These are phyloP conservation scores for Leguminivora glycinivorella DNA, from an alignment of 1,140 invertebrate species.

Conservation along the genomic window DNA sequence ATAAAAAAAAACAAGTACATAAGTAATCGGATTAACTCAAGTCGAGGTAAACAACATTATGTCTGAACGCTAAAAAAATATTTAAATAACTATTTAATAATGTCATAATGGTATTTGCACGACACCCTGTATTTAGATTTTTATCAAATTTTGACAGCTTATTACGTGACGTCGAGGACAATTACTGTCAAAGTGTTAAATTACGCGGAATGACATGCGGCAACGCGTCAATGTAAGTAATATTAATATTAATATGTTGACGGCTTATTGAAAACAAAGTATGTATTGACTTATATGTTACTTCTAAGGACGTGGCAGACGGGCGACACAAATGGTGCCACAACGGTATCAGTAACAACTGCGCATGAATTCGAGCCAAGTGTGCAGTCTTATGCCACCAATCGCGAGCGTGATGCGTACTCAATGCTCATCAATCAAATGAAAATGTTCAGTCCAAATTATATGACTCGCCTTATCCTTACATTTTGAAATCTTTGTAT, in stretches of 20 bases:
- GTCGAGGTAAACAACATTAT: neutral
- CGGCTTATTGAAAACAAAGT: neutral
- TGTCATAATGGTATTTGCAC: neutral
- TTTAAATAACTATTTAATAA: neutral
- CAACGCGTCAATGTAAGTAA: constrained; percentile 21
- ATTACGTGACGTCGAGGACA: constrained; percentile 14
- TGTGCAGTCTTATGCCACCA: too few relatives aligned
- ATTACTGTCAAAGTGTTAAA: constrained; percentile 26
- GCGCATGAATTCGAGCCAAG: too few relatives aligned
- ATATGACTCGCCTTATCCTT: too few relatives aligned
- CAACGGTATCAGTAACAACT: too few relatives aligned
- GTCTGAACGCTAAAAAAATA: neutral
- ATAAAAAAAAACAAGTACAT: neutral
- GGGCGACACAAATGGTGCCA: too few relatives aligned
- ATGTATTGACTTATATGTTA: too few relatives aligned
- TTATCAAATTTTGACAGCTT: constrained; percentile 23
- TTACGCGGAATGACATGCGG: constrained; percentile 24
- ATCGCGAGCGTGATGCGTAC: too few relatives aligned
- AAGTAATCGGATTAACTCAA: neutral
- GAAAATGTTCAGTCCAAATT: too few relatives aligned
- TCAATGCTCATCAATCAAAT: too few relatives aligned
- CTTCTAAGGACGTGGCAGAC: too few relatives aligned
- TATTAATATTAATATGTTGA: constrained; percentile 20
- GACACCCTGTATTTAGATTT: constrained; percentile 19
- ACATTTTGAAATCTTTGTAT: too few relatives aligned